Evolutionary conservation across 2,888 invertebrate genomes (phyloP), one percentile per base, ranked within the genome.

Genomic region (Carterocephalus palaemon): DNA sequence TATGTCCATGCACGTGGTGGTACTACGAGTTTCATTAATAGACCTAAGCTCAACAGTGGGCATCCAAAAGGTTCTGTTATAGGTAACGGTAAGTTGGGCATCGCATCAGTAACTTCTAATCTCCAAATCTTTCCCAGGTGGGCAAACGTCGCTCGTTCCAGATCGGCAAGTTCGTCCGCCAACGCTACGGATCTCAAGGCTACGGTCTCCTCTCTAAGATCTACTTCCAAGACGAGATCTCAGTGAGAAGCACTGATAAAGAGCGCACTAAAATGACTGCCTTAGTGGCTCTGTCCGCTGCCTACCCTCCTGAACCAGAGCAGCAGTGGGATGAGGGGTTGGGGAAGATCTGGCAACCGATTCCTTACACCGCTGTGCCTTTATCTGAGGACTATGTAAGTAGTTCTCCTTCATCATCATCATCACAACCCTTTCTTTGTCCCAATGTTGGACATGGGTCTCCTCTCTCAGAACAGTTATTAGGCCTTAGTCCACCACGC

Each of bases 211-310:
- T 84, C 13, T 82, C 82, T 0, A 65, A 69, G 38, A 29, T 80
- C 3, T 85, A 82, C 64, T 51, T 66, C 0, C 61, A 58, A 2
- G 66, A 79, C 13, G 79, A 85, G 51, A 70, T 85, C 15, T 47
- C 61, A 2, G 56, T 84, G 26, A 62, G 79, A 13, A 78, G 75
- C 40, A 85, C 85, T 0, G 82, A 83, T n/a, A 84, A 85, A 57
- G 83, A 85, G 16, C 57, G 85, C 32, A 79, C 85, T 0, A 84
- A 85, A 62, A 85, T 85, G 85, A 85, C 79, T 0, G 67, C 62
- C 0, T 67, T 68, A 51, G 64, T 81, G 22, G 84, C 84, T 0
- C 80, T 84, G 79, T 65, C 83, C 0, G 82, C 84, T 4, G 52
- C 62, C 1, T 85, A 79, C 57, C 84, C 85, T 0, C 85, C 85